Conservation (phyloP, 2,113 vertebrate species). For the Emydocephalus ijimae region DNA sequence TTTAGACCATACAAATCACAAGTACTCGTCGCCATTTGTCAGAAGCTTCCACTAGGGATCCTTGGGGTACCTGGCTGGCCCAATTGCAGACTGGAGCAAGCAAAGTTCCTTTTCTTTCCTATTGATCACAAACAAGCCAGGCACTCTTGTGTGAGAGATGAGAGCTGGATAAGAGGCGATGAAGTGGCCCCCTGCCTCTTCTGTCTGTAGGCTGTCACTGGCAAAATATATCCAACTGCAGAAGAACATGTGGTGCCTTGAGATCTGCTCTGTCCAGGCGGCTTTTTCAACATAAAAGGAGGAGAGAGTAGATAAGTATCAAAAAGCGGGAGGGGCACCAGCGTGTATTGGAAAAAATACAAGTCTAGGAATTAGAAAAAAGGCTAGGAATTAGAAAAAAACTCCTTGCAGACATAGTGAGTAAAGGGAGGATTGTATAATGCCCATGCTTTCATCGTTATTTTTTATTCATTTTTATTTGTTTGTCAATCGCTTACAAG, state of each 20-base stretch:
- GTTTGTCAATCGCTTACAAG: no score
- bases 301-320: neutral
- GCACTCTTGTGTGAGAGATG: neutral
- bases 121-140: neutral
- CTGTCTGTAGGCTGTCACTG: neutral
- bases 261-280: neutral
- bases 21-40: neutral
- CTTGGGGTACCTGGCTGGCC: neutral
- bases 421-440: neutral
- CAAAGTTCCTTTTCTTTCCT: neutral
- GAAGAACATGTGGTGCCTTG: neutral
- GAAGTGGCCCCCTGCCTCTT: neutral
- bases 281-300: neutral
- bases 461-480: no score
- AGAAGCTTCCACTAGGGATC: neutral
- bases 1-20: neutral
- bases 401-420: neutral
- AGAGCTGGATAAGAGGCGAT: neutral
- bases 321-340: neutral
- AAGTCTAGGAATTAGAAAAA: neutral
- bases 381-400: neutral
- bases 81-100: neutral
- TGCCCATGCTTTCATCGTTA: neutral
- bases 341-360: neutral
- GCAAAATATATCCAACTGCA: neutral